Evolutionary conservation across 2,888 invertebrate genomes (phyloP).

Genomic region (Cephus pulcher): DNA sequence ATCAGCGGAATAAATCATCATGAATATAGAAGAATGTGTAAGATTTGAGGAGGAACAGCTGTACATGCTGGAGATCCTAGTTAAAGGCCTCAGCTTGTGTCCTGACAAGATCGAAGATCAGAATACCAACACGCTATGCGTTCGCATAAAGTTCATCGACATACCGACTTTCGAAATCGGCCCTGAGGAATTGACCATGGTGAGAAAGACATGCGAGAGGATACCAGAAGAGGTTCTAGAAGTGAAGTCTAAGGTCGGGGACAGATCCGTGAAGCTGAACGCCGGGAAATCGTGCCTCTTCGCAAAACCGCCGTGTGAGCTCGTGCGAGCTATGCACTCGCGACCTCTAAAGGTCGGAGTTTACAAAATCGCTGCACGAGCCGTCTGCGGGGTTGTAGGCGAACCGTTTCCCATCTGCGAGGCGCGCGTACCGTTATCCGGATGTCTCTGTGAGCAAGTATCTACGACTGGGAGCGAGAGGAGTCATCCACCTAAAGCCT

Average conservation of each 20-base stretch:
- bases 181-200: slow-evolving; percentile 21
- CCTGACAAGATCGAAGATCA: slow-evolving; percentile 19
- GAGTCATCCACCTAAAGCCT: slow-evolving; percentile 27
- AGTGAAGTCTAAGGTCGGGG: neutral
- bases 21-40: neutral
- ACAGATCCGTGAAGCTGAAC: slow-evolving; percentile 17
- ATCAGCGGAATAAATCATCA: neutral
- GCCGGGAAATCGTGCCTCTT: slow-evolving; percentile 37
- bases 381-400: slow-evolving; percentile 6
- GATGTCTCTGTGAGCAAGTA: slow-evolving; percentile 32
- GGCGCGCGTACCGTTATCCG: slow-evolving; percentile 30
- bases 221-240: neutral
- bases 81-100: slow-evolving; percentile 30
- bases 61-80: slow-evolving; percentile 42
- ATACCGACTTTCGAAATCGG: slow-evolving; percentile 40
- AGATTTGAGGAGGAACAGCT: slow-evolving; percentile 29
- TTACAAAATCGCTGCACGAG: slow-evolving; percentile 21
- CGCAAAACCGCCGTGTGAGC: slow-evolving; percentile 27
- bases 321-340: slow-evolving; percentile 32
- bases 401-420: slow-evolving; percentile 27
- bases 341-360: slow-evolving; percentile 28
- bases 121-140: slow-evolving; percentile 24
- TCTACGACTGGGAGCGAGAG: slow-evolving; percentile 27
- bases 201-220: slow-evolving; percentile 5
- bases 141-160: slow-evolving; percentile 40